Evolutionary conservation across 2,888 invertebrate species (phyloP).

Genomic region (Drosophila anomalata): DNA sequence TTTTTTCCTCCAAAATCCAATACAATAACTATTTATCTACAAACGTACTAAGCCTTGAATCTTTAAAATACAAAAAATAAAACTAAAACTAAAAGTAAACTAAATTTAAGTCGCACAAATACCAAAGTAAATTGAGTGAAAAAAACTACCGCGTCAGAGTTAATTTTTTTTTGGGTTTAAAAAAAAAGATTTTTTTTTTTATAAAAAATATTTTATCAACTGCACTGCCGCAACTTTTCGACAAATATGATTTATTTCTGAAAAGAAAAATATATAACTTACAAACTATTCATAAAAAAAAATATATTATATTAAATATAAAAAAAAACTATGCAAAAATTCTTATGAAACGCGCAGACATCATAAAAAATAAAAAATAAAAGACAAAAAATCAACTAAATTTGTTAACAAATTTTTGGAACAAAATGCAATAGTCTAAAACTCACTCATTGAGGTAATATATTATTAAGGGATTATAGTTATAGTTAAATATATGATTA

Average conservation of each 20-base stretch:
- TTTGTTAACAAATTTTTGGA: conserved; percentile 32
- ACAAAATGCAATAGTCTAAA: conserved; percentile 73
- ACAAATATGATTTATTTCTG: conserved; percentile 72
- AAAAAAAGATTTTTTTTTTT: conserved; percentile 19
- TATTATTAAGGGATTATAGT: neutral
- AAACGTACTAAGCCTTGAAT: conserved; percentile 72
- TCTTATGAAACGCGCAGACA: conserved; percentile 64
- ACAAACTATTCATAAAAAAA: conserved; percentile 54
- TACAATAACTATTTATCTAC: conserved; percentile 60
- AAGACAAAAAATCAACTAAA: conserved; percentile 33
- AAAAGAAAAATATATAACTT: conserved; percentile 23
- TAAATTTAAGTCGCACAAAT: conserved; percentile 66
- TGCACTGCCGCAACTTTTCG: conserved; percentile 78
- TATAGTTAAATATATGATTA: too few species aligned
- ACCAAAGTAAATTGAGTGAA: conserved; percentile 44
- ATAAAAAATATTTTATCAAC: conserved; percentile 64
- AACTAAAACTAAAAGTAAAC: conserved; percentile 34
- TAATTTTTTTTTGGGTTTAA: conserved; percentile 40
- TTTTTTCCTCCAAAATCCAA: conserved; percentile 61
- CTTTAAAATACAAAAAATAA: conserved; percentile 40
- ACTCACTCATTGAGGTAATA: conserved; percentile 65
- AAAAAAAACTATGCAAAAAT: conserved; percentile 50
- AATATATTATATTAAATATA: conserved; percentile 6
- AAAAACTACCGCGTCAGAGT: conserved; percentile 35
- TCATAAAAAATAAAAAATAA: conserved; percentile 45